phyloP scores from a whole-genome alignment of 2,888 invertebrate genomes.

The Drosophila meridiana region DNA sequence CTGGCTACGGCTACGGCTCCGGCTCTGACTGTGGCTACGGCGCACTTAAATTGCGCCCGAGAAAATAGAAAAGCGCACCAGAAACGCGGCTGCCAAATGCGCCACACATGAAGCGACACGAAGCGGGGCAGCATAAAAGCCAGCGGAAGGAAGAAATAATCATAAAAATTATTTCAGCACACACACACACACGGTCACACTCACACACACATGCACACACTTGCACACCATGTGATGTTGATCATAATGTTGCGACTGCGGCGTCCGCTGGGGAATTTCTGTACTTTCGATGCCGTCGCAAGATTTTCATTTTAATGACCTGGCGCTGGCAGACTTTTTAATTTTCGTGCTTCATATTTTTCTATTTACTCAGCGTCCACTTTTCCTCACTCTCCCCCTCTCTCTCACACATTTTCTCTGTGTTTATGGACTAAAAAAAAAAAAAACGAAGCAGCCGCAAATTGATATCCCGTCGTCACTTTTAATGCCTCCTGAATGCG shows the following conservation, averaged over 20 bases:
- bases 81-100: constrained; percentile 62
- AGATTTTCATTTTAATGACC: constrained; percentile 70
- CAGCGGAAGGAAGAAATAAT: constrained; percentile 83
- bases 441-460: constrained; percentile 24
- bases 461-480: constrained; percentile 70
- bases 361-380: constrained; percentile 48
- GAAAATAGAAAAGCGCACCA: constrained; percentile 67
- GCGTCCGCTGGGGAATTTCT: constrained; percentile 63
- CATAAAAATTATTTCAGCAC: constrained; percentile 83
- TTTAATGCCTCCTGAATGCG: constrained; percentile 65
- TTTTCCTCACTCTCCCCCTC: neutral
- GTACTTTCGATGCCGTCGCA: constrained; percentile 66
- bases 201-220: constrained; percentile 40
- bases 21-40: constrained; percentile 20
- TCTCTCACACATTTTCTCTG: neutral
- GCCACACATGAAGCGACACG: constrained; percentile 46
- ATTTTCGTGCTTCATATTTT: constrained; percentile 75
- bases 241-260: constrained; percentile 75
- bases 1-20: constrained; percentile 11
- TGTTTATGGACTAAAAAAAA: neutral
- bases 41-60: constrained; percentile 68
- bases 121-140: constrained; percentile 42
- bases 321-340: constrained; percentile 68
- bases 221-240: constrained; percentile 48
- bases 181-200: constrained; percentile 34